A percentile compares a stretch with the other conserved stretches of the same genome.
Evolutionary conservation across 2,113 vertebrate species (phyloP).

Genomic region (Scalopus aquaticus): DNA sequence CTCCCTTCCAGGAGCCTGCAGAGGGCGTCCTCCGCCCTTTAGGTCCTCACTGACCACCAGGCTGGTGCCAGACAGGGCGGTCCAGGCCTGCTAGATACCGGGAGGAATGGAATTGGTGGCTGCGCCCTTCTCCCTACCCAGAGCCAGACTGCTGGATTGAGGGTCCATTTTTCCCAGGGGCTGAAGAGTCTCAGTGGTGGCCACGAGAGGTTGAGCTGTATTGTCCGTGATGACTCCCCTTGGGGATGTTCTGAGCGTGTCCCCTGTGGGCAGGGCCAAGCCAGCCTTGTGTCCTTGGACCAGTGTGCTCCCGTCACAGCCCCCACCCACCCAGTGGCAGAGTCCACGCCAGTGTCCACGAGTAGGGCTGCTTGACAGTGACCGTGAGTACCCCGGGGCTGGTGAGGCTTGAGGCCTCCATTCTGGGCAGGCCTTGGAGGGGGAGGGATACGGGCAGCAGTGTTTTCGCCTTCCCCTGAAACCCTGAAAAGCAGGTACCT

Average conservation of each 20-base stretch:
- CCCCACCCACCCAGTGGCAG: neutral
- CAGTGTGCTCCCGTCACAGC: neutral
- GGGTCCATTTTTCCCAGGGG: neutral
- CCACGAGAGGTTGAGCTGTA: neutral
- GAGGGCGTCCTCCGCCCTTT: neutral
- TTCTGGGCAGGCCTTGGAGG: neutral
- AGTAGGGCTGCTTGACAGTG: neutral
- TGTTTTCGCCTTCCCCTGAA: neutral
- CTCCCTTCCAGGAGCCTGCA: neutral
- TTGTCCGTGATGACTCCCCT: neutral
- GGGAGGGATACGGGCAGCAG: neutral
- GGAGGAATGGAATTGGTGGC: neutral
- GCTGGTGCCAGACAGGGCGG: neutral
- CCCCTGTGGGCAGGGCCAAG: neutral
- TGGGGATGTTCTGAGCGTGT: neutral
- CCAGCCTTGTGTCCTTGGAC: neutral
- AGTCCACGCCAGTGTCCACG: neutral
- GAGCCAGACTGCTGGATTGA: neutral
- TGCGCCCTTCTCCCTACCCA: neutral
- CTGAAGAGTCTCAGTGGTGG: neutral
- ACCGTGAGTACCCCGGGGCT: neutral
- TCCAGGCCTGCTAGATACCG: neutral
- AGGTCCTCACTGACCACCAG: rapidly evolving
- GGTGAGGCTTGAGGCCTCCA: neutral
- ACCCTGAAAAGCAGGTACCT: neutral